Evolutionary conservation across 2,888 invertebrate species (phyloP).

Genomic region (Adelphocoris suturalis): DNA sequence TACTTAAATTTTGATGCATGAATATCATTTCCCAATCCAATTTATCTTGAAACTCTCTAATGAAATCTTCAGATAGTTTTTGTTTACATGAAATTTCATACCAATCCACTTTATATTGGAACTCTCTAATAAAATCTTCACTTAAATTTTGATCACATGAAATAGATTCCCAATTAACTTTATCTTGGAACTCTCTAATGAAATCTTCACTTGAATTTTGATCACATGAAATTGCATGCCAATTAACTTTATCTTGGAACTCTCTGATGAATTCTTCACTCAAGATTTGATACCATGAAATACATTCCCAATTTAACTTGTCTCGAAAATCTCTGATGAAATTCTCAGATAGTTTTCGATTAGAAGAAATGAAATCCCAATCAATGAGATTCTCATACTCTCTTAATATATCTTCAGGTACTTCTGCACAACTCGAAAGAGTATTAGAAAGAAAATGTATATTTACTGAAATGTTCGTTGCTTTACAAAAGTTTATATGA

Average conservation of each 20-base stretch:
- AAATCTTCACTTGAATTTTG: no score
- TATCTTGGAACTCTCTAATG: no score
- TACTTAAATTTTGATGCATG: background rate
- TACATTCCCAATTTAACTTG: background rate
- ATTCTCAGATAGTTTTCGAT: background rate
- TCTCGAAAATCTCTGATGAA: conserved; percentile 3
- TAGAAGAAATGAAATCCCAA: background rate
- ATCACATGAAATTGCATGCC: no score
- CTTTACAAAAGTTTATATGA: no score
- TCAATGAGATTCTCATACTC: no score
- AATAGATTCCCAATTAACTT: no score
- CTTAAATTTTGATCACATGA: no score
- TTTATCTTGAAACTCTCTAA: conserved; percentile 9
- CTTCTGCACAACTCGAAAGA: no score
- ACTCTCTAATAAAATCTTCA: no score
- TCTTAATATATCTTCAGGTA: background rate
- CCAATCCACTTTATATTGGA: no score
- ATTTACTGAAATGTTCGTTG: no score
- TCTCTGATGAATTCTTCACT: background rate
- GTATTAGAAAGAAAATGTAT: background rate
- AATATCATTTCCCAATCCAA: background rate
- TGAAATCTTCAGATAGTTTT: background rate
- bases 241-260: background rate
- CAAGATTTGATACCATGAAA: background rate
- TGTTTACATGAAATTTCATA: no score